These are phyloP conservation scores for Procapra przewalskii DNA, from an alignment of 2,113 vertebrate species.

Conservation along the genomic window DNA sequence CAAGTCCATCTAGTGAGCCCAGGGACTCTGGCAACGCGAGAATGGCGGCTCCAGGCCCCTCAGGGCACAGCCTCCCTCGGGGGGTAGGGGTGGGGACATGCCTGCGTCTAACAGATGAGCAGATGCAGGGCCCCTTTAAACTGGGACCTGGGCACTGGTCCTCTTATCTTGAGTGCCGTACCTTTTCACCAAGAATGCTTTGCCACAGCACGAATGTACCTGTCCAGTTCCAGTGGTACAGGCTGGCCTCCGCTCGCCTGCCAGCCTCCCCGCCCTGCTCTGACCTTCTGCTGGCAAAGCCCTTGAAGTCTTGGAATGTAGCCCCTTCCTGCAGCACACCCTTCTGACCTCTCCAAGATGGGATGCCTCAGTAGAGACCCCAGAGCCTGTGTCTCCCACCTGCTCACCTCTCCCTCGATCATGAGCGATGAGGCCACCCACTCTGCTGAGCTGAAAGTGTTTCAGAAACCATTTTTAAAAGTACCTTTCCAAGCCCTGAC, in stretches of 20 bases:
- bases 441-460: fast-evolving
- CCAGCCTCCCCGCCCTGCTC: not conserved
- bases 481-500: not conserved
- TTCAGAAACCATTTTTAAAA: not conserved
- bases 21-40: not conserved
- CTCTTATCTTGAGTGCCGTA: not conserved
- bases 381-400: not conserved
- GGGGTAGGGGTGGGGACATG: not conserved
- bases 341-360: not conserved
- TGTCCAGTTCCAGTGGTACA: not conserved
- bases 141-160: not conserved
- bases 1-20: not conserved
- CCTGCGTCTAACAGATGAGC: not conserved
- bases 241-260: not conserved
- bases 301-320: not conserved
- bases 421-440: not conserved
- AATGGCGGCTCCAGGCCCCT: fast-evolving
- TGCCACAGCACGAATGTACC: not conserved
- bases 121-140: not conserved
- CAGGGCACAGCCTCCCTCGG: fast-evolving
- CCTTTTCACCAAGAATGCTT: not conserved
- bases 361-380: no score
- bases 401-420: not conserved
- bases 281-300: not conserved
- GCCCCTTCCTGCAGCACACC: not conserved